These are phyloP conservation scores for Lates calcarifer DNA, from an alignment of 2,113 vertebrate species.

Conservation along the genomic window DNA sequence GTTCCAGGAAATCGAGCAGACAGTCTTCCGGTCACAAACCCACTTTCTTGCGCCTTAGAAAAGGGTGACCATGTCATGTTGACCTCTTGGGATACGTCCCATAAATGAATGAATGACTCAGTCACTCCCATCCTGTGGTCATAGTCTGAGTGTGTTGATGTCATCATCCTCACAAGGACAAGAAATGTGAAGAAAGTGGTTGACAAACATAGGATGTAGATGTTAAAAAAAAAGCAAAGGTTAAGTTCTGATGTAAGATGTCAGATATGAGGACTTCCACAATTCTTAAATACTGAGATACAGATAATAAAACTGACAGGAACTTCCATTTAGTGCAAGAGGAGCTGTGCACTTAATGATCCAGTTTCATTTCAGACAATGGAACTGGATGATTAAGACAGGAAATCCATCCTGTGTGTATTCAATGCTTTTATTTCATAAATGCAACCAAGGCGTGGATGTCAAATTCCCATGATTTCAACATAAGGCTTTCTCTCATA, in stretches of 20 bases:
- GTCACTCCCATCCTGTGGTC: slow-evolving; percentile 29
- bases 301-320: not conserved
- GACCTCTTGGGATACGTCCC: not conserved
- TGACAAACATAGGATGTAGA: not conserved
- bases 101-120: slow-evolving; percentile 36
- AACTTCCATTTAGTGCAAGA: not conserved
- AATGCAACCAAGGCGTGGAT: not conserved
- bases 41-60: slow-evolving; percentile 14
- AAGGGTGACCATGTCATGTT: slow-evolving; percentile 24
- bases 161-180: not conserved
- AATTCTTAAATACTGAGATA: not conserved
- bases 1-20: slow-evolving; percentile 42
- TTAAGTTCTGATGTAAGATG: not conserved
- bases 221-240: not conserved
- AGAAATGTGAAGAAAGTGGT: not conserved
- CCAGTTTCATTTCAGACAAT: not conserved
- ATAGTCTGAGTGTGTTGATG: not conserved
- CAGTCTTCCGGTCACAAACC: slow-evolving; percentile 23
- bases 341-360: not conserved
- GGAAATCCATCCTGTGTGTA: slow-evolving; percentile 24
- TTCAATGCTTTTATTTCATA: not conserved
- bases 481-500: not conserved
- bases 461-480: slow-evolving; percentile 1
- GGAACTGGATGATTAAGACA: not conserved
- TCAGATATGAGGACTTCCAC: not conserved